phyloP scores from a whole-genome alignment of 2,797 vertebrate species.

The Argya squamiceps region DNA sequence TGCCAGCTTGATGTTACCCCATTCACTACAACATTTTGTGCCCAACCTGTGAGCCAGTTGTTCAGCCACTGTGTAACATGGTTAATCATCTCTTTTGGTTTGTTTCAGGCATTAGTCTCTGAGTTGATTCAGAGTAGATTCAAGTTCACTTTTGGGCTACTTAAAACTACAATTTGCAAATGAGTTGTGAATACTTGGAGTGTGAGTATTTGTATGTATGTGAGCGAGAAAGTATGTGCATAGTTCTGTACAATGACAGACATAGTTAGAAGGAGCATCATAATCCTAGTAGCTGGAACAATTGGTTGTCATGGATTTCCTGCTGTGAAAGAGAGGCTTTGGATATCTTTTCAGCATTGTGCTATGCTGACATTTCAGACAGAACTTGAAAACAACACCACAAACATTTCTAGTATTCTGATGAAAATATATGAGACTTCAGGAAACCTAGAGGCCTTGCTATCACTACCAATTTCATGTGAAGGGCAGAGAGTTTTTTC shows the following conservation, averaged over 20 bases:
- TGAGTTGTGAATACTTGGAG: not conserved
- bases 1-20: not conserved
- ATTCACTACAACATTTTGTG: not conserved
- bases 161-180: not conserved
- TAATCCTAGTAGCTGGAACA: not conserved
- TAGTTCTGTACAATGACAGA: not conserved
- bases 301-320: not conserved
- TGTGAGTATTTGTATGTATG: not conserved
- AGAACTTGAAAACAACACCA: not conserved
- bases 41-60: not conserved
- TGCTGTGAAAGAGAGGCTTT: not conserved
- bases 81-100: too few species aligned
- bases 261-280: not conserved
- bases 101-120: not conserved
- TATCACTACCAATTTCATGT: not conserved
- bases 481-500: not conserved
- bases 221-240: not conserved
- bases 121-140: not conserved
- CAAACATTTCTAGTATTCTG: not conserved
- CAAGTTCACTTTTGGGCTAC: not conserved
- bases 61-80: fast-evolving
- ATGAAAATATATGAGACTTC: not conserved
- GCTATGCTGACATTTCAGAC: not conserved
- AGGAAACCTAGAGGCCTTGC: not conserved
- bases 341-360: not conserved